A percentile compares a stretch with the other conserved stretches of the same genome.
Conservation (phyloP, 2,888 invertebrate genomes). For the Coremacera marginata region DNA sequence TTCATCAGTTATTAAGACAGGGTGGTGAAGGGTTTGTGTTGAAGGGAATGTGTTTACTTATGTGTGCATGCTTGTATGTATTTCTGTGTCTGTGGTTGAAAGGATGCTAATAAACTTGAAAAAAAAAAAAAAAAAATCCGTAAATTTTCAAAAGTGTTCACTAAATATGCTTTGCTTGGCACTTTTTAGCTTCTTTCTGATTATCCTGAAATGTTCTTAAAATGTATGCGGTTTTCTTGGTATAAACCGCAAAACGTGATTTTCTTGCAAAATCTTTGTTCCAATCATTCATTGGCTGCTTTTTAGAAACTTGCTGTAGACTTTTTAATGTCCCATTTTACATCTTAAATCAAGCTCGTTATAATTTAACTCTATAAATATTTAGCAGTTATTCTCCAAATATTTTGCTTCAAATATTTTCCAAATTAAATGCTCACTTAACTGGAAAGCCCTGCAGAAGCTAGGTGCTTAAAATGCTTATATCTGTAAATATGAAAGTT, state of each 20-base stretch:
- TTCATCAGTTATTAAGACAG: background rate
- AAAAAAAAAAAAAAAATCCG: conserved; percentile 5
- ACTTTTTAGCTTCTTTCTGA: no score
- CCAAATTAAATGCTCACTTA: no score
- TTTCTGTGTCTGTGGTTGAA: background rate
- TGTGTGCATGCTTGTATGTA: background rate
- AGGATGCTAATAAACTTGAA: conserved; percentile 23
- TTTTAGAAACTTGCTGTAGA: background rate
- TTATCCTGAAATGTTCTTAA: background rate
- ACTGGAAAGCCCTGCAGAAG: no score
- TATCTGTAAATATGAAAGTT: no score
- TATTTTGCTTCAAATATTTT: no score
- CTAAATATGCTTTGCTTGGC: no score
- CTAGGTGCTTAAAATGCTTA: no score
- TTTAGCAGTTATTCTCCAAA: no score
- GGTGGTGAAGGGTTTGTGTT: background rate
- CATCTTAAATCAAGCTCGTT: no score
- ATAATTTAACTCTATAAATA: no score
- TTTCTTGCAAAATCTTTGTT: conserved; percentile 47
- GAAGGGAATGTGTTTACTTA: background rate
- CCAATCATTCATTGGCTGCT: background rate
- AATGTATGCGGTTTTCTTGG: conserved; percentile 37
- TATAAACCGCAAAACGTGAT: conserved; percentile 47
- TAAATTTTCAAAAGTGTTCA: background rate
- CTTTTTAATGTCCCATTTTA: background rate